A percentile compares a stretch with the other conserved stretches of the same genome.
Evolutionary conservation across 35 echinoderm and acorn worm genomes (phyloP).

Genomic region (Lytechinus variegatus): DNA sequence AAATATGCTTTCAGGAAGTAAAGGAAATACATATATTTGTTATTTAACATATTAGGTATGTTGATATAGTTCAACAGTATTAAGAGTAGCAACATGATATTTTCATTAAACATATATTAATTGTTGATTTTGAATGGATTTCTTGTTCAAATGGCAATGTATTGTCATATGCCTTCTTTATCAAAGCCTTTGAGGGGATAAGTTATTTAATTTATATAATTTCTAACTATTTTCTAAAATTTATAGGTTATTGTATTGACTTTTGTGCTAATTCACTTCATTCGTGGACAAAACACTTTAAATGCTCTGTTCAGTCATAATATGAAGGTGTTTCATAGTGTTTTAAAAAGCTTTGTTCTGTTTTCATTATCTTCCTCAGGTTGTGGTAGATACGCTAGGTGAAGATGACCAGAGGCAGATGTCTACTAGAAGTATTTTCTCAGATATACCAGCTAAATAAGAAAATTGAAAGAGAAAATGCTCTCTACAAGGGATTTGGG

Average conservation of each 20-base stretch:
- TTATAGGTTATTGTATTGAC: background rate
- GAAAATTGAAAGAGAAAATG: background rate
- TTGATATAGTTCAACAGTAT: too few species aligned
- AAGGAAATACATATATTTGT: too few species aligned
- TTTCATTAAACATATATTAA: too few species aligned
- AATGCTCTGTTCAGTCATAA: background rate
- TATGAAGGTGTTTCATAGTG: background rate
- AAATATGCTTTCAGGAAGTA: too few species aligned
- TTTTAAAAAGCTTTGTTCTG: background rate
- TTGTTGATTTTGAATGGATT: too few species aligned
- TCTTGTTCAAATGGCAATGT: too few species aligned
- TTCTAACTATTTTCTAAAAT: too few species aligned
- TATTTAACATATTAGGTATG: too few species aligned
- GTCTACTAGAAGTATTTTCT: background rate
- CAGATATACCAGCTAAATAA: slow-evolving; percentile 6
- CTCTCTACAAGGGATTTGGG: background rate
- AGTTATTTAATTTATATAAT: too few species aligned
- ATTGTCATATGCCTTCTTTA: too few species aligned
- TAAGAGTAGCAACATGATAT: too few species aligned
- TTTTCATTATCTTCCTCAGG: background rate
- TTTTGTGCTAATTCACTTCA: background rate
- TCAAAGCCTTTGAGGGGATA: too few species aligned
- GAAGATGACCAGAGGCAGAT: slow-evolving; percentile 36
- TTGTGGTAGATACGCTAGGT: slow-evolving; percentile 40
- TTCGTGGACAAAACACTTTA: background rate